Evolutionary conservation across 2,797 vertebrate species (phyloP).

Genomic region (Acomys russatus): DNA sequence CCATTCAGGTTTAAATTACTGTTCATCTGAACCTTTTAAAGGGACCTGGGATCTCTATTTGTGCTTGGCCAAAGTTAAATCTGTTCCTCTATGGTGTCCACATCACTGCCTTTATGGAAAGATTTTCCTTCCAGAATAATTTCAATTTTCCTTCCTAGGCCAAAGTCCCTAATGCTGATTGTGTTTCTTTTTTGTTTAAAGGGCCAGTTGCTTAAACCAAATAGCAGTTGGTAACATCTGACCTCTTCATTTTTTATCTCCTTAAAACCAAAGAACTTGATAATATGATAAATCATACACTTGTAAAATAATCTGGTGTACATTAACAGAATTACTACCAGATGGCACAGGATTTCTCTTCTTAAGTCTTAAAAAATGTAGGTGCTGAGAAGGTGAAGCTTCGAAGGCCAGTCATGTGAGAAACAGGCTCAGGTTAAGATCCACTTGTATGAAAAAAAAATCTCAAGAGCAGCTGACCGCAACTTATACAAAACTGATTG

Average conservation of each 20-base stretch:
- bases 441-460: slow-evolving; percentile 24
- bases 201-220: slow-evolving; percentile 60
- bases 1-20: slow-evolving; percentile 55
- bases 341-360: slow-evolving; percentile 70
- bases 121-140: slow-evolving; percentile 17
- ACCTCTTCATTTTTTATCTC: slow-evolving; percentile 75
- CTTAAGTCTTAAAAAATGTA: slow-evolving; percentile 63
- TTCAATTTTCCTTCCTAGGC: not conserved
- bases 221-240: slow-evolving; percentile 40
- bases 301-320: slow-evolving; percentile 76
- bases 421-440: slow-evolving; percentile 54
- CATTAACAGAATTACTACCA: slow-evolving; percentile 80
- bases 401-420: slow-evolving; percentile 56
- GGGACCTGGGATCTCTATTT: slow-evolving; percentile 25
- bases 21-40: slow-evolving; percentile 7
- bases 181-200: slow-evolving; percentile 56
- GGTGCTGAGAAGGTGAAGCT: not conserved
- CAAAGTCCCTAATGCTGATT: not conserved
- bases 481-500: slow-evolving; percentile 35
- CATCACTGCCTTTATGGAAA: slow-evolving; percentile 41
- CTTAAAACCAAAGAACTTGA: slow-evolving; percentile 66
- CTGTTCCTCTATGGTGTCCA: slow-evolving; percentile 29
- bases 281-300: slow-evolving; percentile 71
- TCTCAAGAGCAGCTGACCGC: slow-evolving; percentile 72
- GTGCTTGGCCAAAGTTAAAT: slow-evolving; percentile 21